Percentiles rank a stretch among this genome's conserved stretches.
These are phyloP conservation scores for Hucho hucho DNA, from an alignment of 2,113 vertebrate species.

Conservation along the genomic window DNA sequence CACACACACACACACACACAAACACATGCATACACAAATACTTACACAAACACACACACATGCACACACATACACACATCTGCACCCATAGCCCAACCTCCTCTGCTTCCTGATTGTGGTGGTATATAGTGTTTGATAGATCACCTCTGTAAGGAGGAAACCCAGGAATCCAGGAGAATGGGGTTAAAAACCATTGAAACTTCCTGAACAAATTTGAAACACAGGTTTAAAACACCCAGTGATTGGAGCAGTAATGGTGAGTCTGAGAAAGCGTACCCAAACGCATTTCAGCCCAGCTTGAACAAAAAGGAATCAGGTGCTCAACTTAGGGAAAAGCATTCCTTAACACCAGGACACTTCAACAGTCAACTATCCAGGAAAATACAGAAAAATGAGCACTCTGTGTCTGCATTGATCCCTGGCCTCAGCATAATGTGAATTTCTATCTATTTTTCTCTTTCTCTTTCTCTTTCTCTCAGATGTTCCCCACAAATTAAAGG, in stretches of 20 bases:
- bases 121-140: not conserved
- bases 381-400: too few relatives aligned
- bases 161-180: not conserved
- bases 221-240: not conserved
- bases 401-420: too few relatives aligned
- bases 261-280: not conserved
- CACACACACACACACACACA: too few relatives aligned
- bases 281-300: too few relatives aligned
- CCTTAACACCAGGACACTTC: too few relatives aligned
- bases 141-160: not conserved
- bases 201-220: too few relatives aligned
- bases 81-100: slow-evolving; percentile 19
- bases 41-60: too few relatives aligned
- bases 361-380: too few relatives aligned
- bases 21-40: too few relatives aligned
- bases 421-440: not conserved
- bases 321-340: too few relatives aligned
- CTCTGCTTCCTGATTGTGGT: slow-evolving; percentile 18
- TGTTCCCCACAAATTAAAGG: too few relatives aligned
- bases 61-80: not conserved
- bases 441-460: not conserved
- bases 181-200: not conserved
- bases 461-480: not conserved
- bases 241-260: not conserved
- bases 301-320: too few relatives aligned